Percentiles rank a stretch among this genome's conserved stretches.
Conservation (phyloP, 2,797 vertebrate species). For the Ficedula albicollis region DNA sequence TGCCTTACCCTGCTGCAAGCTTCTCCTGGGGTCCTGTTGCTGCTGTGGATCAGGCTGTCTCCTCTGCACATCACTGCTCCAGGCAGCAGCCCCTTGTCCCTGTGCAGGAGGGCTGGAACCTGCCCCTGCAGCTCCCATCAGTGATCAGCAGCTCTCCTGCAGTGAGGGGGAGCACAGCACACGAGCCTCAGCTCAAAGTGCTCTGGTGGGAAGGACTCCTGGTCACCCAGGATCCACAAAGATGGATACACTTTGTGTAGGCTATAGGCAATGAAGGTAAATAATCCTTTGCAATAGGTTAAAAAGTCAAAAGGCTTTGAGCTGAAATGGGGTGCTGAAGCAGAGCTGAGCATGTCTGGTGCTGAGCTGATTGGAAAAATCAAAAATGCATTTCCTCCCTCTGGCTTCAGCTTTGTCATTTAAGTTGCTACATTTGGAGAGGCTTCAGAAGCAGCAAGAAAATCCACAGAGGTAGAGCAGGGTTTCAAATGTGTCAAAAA, state of each 20-base stretch:
- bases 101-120: background rate
- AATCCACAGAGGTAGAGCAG: background rate
- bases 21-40: background rate
- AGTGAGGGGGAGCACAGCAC: accelerated
- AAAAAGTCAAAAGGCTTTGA: background rate
- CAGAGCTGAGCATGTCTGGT: background rate
- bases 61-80: background rate
- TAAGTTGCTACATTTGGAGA: background rate
- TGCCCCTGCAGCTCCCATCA: background rate
- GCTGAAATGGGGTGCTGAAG: background rate
- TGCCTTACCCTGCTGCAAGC: background rate
- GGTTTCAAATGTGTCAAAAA: background rate
- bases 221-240: too few species aligned
- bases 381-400: background rate
- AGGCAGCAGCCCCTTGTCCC: background rate
- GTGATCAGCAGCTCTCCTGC: background rate
- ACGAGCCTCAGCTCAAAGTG: too few species aligned
- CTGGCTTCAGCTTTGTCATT: background rate
- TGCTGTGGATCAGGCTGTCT: background rate
- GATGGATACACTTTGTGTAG: accelerated
- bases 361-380: background rate
- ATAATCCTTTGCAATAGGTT: background rate
- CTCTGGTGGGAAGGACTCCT: background rate
- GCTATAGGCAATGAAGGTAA: accelerated
- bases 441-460: background rate